Evolutionary conservation across 2,113 vertebrate genomes (phyloP).

Genomic region (Zingel zingel): DNA sequence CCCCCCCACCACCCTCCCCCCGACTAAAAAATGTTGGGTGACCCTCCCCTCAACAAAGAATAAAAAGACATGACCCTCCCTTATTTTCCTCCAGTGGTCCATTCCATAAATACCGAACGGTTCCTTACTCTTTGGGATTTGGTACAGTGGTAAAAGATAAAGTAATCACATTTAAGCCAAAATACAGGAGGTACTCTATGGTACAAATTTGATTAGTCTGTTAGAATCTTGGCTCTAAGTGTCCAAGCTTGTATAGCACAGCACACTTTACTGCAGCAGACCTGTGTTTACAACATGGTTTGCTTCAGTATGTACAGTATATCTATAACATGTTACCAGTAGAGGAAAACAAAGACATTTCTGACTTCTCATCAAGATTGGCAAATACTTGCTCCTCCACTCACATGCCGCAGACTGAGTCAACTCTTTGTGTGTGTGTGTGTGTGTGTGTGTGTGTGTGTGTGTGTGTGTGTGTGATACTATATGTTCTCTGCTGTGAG

Average conservation of each 20-base stretch:
- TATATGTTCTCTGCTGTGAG: conserved; percentile 30
- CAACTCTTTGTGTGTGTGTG: conserved; percentile 21
- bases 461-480: conserved; percentile 3
- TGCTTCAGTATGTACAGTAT: conserved; percentile 26
- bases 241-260: conserved; percentile 26
- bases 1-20: too few species aligned
- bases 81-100: too few species aligned
- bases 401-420: conserved; percentile 16
- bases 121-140: conserved; percentile 6
- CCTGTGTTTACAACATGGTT: conserved; percentile 25
- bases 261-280: conserved; percentile 55
- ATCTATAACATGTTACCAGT: conserved; percentile 30
- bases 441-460: conserved; percentile 28
- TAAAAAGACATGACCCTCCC: too few species aligned
- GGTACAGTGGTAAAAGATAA: conserved; percentile 14
- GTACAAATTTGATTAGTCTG: conserved; percentile 57
- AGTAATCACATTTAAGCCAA: conserved; percentile 36
- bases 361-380: conserved; percentile 37
- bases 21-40: too few species aligned
- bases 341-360: conserved; percentile 35
- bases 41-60: too few species aligned
- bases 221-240: conserved; percentile 48
- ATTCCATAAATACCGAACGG: too few species aligned
- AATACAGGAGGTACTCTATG: conserved; percentile 25
- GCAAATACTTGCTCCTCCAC: conserved; percentile 12